Evolutionary conservation across 2,797 vertebrate genomes (phyloP).

Genomic region (Craterocephalus amniculus): DNA sequence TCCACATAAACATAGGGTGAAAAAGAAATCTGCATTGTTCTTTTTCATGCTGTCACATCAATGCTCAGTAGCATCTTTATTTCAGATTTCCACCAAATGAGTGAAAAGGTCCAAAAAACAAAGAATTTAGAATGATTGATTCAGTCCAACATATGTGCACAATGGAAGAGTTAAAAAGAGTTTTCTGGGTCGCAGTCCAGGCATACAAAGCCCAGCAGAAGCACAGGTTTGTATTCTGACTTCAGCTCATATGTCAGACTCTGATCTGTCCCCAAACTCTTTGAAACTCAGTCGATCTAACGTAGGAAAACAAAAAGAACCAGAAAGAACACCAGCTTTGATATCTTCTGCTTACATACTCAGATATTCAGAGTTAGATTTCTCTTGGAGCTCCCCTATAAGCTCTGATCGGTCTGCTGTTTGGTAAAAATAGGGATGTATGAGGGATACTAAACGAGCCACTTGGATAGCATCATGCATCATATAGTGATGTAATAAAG

Average conservation of each 20-base stretch:
- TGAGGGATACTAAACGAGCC: not conserved
- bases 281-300: not conserved
- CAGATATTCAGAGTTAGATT: not conserved
- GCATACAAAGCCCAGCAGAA: not conserved
- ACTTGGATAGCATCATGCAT: not conserved
- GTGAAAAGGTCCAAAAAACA: not conserved
- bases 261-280: not conserved
- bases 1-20: not conserved
- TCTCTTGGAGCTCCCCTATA: too few relatives aligned
- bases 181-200: not conserved
- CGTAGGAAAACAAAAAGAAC: not conserved
- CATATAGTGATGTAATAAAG: not conserved
- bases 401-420: too few relatives aligned
- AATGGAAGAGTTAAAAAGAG: not conserved
- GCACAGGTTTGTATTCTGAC: not conserved
- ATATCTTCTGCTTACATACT: not conserved
- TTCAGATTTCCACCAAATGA: not conserved
- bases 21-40: too few relatives aligned
- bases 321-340: not conserved
- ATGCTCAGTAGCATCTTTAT: not conserved
- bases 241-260: not conserved
- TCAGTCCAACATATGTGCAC: not conserved
- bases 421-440: not conserved
- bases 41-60: not conserved
- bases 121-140: not conserved